A percentile compares a stretch with the other conserved stretches of the same genome.
phyloP scores from a whole-genome alignment of 30 jellyfish, hydroid and myxozoan species.

The Turritopsis rubra region DNA sequence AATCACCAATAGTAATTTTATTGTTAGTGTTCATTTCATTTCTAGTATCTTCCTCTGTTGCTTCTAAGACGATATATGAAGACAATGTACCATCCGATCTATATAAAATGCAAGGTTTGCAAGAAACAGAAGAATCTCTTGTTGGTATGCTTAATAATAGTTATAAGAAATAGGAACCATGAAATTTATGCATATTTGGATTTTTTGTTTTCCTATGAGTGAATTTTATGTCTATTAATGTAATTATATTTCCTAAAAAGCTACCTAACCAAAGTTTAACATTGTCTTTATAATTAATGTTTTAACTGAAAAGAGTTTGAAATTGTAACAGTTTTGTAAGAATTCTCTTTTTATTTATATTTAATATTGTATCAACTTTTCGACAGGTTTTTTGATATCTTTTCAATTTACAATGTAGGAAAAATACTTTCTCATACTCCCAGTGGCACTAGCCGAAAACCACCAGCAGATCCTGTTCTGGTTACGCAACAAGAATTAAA shows the following conservation, averaged over 20 bases:
- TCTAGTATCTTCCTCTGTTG: not conserved
- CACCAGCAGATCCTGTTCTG: not conserved
- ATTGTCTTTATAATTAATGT: not conserved
- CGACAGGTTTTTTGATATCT: too few species aligned
- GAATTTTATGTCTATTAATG: too few species aligned
- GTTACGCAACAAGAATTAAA: not conserved
- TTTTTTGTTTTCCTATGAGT: too few species aligned
- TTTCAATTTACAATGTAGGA: conserved; percentile 13
- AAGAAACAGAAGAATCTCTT: conserved; percentile 10
- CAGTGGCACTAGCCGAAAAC: not conserved
- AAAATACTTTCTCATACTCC: conserved; percentile 3
- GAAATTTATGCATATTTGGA: not conserved
- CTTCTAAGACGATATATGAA: conserved; percentile 2
- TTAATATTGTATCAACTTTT: not conserved
- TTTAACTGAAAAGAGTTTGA: not conserved
- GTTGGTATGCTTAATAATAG: conserved; percentile 7
- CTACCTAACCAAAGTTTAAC: not conserved
- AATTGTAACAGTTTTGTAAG: not conserved
- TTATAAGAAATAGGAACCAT: too few species aligned
- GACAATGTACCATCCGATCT: conserved; percentile 16
- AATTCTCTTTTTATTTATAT: not conserved
- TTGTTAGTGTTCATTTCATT: not conserved
- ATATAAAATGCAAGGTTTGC: conserved; percentile 22
- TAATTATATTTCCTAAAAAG: too few species aligned
- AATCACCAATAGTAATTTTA: too few species aligned